Evolutionary conservation across 2,888 invertebrate genomes (phyloP).

Genomic region (Morpho deidamia): DNA sequence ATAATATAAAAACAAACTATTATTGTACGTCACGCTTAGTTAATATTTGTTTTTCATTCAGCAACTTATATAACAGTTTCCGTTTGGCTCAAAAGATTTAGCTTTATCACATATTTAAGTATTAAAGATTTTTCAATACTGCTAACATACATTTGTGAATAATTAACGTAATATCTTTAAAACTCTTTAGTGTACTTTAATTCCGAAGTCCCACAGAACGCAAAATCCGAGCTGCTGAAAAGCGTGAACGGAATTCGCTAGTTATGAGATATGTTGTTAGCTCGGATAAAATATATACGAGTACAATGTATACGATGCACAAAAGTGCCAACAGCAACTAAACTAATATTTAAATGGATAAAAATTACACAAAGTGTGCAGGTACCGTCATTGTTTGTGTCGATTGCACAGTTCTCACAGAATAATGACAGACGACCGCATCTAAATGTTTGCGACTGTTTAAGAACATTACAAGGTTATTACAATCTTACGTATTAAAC

Average conservation of each 20-base stretch:
- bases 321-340: neutral
- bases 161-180: too few species aligned
- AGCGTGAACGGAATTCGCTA: too few species aligned
- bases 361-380: conserved; percentile 35
- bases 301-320: neutral
- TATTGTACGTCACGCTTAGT: conserved; percentile 3
- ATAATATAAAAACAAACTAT: neutral
- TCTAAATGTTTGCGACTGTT: conserved; percentile 36
- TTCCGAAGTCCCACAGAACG: too few species aligned
- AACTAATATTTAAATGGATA: conserved; percentile 27
- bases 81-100: neutral
- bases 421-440: conserved; percentile 48
- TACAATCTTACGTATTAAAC: conserved; percentile 6
- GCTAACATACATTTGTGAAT: too few species aligned
- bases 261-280: too few species aligned
- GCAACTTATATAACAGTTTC: neutral
- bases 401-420: conserved; percentile 56
- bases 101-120: too few species aligned
- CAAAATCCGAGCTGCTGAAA: too few species aligned
- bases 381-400: conserved; percentile 53
- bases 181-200: too few species aligned
- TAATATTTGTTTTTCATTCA: neutral
- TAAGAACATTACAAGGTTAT: conserved; percentile 56
- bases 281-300: too few species aligned
- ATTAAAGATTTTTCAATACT: too few species aligned